A percentile compares a stretch with the other conserved stretches of the same genome.
Conservation (phyloP, 2,797 vertebrate species). For the Sebastolobus altivelis region DNA sequence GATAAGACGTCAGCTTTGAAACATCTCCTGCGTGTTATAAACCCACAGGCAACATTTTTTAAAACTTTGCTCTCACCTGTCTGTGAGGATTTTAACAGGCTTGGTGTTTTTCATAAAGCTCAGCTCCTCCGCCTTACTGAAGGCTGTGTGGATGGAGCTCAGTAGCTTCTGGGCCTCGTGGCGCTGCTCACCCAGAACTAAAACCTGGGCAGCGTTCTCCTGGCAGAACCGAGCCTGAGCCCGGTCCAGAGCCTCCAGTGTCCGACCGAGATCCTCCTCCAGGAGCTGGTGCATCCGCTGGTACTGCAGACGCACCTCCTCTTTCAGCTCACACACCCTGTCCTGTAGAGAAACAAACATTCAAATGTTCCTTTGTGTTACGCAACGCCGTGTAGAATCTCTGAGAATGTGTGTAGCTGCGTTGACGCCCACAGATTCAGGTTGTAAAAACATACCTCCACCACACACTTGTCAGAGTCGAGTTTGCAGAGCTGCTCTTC, state of each 20-base stretch:
- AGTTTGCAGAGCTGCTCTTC: constrained; percentile 99
- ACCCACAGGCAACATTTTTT: neutral
- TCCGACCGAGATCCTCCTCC: constrained; percentile 96
- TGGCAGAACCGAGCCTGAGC: constrained; percentile 98
- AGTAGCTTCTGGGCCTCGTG: constrained; percentile 98
- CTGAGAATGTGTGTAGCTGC: neutral
- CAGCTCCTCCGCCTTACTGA: constrained; percentile 97
- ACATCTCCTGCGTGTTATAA: neutral
- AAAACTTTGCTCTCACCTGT: constrained; percentile 88
- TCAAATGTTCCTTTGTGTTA: neutral
- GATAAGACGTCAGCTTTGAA: constrained; percentile 32
- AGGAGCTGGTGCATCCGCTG: constrained; percentile 99
- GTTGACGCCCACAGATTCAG: neutral
- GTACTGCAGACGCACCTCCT: constrained; percentile 97
- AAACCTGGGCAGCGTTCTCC: constrained; percentile 94
- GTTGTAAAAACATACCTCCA: constrained; percentile 88
- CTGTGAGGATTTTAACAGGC: constrained; percentile 98
- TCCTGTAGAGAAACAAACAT: constrained; percentile 82
- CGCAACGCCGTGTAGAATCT: neutral
- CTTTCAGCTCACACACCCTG: constrained; percentile 96
- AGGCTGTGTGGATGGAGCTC: constrained; percentile 96
- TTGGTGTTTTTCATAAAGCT: constrained; percentile 99
- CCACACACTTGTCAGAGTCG: constrained; percentile 98
- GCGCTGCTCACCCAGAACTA: constrained; percentile 95
- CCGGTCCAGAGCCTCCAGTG: constrained; percentile 96